These are phyloP conservation scores for Lateolabrax maculatus DNA, from an alignment of 2,797 vertebrate genomes.

Conservation along the genomic window DNA sequence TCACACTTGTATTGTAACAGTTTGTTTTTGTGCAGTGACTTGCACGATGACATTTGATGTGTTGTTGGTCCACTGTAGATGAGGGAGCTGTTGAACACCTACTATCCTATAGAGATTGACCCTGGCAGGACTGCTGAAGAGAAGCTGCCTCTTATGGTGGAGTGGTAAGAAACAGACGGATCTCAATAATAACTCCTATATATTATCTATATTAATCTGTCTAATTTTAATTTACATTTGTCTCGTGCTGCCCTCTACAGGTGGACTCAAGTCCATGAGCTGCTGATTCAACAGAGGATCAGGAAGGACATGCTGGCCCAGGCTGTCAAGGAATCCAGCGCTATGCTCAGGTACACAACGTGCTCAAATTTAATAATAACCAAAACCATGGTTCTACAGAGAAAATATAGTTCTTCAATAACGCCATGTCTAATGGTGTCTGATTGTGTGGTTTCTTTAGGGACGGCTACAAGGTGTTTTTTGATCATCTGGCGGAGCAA, in stretches of 20 bases:
- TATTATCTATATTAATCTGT: not conserved
- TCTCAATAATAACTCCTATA: not conserved
- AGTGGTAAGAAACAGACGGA: conserved; percentile 86
- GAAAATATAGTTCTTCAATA: not conserved
- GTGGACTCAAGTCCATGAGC: conserved; percentile 92
- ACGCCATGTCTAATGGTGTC: too few relatives aligned
- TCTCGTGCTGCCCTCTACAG: conserved; percentile 72
- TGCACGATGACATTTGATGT: not conserved
- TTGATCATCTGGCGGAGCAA: conserved; percentile 83
- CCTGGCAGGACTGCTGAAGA: conserved; percentile 83
- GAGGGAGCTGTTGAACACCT: conserved; percentile 85
- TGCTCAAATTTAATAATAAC: not conserved
- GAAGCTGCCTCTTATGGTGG: conserved; percentile 92
- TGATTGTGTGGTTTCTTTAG: conserved; percentile 77
- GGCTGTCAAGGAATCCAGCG: conserved; percentile 88
- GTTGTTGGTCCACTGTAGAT: conserved; percentile 79
- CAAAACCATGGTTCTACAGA: not conserved
- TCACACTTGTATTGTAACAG: not conserved
- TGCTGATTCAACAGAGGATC: conserved; percentile 91
- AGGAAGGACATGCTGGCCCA: conserved; percentile 85
- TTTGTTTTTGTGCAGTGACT: conserved; percentile 1
- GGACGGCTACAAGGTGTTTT: conserved; percentile 89
- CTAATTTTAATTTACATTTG: not conserved
- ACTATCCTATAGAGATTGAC: conserved; percentile 95
- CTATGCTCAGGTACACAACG: conserved; percentile 88